Evolutionary conservation across 2,888 invertebrate species (phyloP).

Genomic region (Mimumesa dahlbomi): DNA sequence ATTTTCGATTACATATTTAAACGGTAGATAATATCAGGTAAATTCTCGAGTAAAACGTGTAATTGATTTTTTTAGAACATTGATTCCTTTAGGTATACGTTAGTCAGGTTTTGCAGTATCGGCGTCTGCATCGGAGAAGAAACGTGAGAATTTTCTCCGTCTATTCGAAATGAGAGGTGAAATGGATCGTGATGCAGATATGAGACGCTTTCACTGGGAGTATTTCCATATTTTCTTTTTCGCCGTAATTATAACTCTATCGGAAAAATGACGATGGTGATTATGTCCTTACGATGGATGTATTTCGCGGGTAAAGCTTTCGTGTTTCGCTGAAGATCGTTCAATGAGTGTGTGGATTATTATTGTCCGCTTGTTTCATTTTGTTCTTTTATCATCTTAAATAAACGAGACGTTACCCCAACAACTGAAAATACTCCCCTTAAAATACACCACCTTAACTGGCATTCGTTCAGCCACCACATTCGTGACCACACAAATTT

Average conservation of each 20-base stretch:
- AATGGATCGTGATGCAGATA: conserved; percentile 15
- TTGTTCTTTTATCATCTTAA: conserved; percentile 19
- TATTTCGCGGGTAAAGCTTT: conserved; percentile 11
- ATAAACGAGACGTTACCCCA: conserved; percentile 27
- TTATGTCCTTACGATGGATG: conserved; percentile 23
- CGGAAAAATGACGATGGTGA: conserved; percentile 36
- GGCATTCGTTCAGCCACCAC: conserved; percentile 17
- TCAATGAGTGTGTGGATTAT: conserved; percentile 34
- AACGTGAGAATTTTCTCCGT: too few species aligned
- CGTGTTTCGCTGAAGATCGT: conserved; percentile 11
- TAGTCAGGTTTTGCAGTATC: conserved; percentile 22
- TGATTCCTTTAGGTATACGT: conserved; percentile 7
- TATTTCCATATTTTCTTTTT: conserved; percentile 31
- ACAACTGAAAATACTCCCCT: conserved; percentile 46
- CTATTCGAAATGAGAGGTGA: neutral
- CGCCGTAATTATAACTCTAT: conserved; percentile 6
- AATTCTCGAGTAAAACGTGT: conserved; percentile 7
- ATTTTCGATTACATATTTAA: conserved; percentile 5
- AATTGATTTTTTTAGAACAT: conserved; percentile 12
- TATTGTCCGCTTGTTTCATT: conserved; percentile 57
- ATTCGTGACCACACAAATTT: conserved; percentile 17
- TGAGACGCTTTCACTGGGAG: conserved; percentile 24
- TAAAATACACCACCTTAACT: conserved; percentile 18
- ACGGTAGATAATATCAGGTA: neutral
- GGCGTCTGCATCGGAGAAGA: neutral